A percentile compares a stretch with the other conserved stretches of the same genome.
phyloP scores from a whole-genome alignment of 2,888 invertebrate genomes.

The Dynastes hyllus region DNA sequence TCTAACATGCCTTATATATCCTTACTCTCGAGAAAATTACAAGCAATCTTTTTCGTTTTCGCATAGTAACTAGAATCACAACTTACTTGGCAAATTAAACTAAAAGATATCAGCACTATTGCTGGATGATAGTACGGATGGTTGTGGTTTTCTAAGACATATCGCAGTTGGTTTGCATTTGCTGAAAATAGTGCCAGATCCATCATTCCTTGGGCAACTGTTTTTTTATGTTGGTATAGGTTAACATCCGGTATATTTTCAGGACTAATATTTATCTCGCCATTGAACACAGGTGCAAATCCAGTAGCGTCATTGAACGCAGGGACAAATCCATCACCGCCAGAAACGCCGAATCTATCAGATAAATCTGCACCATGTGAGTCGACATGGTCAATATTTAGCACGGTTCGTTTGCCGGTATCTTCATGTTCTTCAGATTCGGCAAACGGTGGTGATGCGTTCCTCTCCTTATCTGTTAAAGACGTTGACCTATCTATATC shows the following conservation, averaged over 20 bases:
- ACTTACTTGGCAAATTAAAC: constrained; percentile 85
- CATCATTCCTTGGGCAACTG: constrained; percentile 94
- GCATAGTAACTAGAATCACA: background rate
- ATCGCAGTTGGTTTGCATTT: constrained; percentile 91
- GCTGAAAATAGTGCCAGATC: constrained; percentile 90
- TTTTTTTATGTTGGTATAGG: constrained; percentile 92
- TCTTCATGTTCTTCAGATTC: constrained; percentile 16
- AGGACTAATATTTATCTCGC: background rate
- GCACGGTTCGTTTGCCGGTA: background rate
- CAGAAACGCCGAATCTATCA: constrained; percentile 10
- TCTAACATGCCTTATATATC: too few relatives aligned
- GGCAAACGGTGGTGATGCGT: background rate
- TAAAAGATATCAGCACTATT: constrained; percentile 81
- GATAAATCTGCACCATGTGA: constrained; percentile 8
- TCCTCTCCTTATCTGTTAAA: background rate
- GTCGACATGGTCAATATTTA: background rate
- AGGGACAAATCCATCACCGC: too few relatives aligned
- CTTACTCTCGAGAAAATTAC: too few relatives aligned
- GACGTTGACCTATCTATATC: background rate
- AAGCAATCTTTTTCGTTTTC: background rate
- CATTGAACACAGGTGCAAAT: constrained; percentile 55
- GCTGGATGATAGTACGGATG: constrained; percentile 88
- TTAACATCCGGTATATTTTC: constrained; percentile 81
- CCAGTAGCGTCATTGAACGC: constrained; percentile 63
- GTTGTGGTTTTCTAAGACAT: constrained; percentile 80